These are phyloP conservation scores for Schizotus pectinicornis DNA, from an alignment of 2,888 invertebrate species.

Conservation along the genomic window DNA sequence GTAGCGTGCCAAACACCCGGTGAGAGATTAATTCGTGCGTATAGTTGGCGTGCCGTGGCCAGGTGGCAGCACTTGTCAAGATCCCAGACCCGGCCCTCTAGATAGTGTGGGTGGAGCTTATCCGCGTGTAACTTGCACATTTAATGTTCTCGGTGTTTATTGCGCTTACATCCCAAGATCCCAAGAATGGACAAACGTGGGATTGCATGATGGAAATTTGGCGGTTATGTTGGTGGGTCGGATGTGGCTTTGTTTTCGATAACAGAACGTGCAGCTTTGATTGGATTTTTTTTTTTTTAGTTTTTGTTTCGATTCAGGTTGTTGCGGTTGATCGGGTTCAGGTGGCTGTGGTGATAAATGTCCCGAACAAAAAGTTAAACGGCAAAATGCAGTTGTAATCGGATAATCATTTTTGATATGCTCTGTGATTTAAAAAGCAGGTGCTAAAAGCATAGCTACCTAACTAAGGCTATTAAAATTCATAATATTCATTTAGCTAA, in stretches of 20 bases:
- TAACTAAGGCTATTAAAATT: too few species aligned
- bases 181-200: conserved; percentile 33
- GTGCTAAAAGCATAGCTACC: too few species aligned
- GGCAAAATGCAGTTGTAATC: conserved; percentile 39
- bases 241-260: too few species aligned
- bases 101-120: conserved; percentile 50
- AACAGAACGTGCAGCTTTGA: too few species aligned
- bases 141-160: conserved; percentile 50
- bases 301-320: too few species aligned
- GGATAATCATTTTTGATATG: conserved; percentile 9
- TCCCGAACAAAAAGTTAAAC: conserved; percentile 20
- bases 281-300: too few species aligned
- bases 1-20: conserved; percentile 32
- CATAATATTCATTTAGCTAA: too few species aligned
- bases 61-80: conserved; percentile 56
- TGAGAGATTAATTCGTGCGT: conserved; percentile 42
- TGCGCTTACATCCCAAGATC: conserved; percentile 34
- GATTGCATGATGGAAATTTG: too few species aligned
- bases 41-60: conserved; percentile 38
- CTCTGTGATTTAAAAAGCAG: too few species aligned
- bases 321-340: too few species aligned
- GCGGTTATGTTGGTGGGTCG: too few species aligned
- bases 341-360: too few species aligned
- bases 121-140: conserved; percentile 48
- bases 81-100: conserved; percentile 43